These are phyloP conservation scores for Corydoras sp. DNA, from an alignment of 2,113 vertebrate species.

Conservation along the genomic window DNA sequence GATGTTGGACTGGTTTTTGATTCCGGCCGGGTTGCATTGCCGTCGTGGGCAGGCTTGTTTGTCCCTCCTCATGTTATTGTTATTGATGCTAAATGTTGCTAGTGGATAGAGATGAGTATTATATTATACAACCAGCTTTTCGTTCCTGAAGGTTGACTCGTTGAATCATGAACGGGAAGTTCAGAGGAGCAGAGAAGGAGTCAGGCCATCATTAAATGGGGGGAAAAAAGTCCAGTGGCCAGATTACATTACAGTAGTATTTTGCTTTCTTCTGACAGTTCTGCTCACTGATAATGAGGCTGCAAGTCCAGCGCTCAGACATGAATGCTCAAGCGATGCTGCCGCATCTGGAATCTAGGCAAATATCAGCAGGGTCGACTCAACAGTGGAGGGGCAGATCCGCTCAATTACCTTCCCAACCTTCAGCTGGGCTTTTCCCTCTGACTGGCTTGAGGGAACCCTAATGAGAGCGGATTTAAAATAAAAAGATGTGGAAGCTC, in stretches of 20 bases:
- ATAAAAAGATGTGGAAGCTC: slow-evolving; percentile 66
- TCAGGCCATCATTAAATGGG: slow-evolving; percentile 63
- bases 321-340: slow-evolving; percentile 67
- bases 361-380: slow-evolving; percentile 54
- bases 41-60: slow-evolving; percentile 34
- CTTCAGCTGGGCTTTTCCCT: slow-evolving; percentile 63
- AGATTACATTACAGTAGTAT: slow-evolving; percentile 66
- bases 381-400: slow-evolving; percentile 56
- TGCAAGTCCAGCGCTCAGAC: slow-evolving; percentile 48
- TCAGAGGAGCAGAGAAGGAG: slow-evolving; percentile 51
- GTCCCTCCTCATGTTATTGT: slow-evolving; percentile 18
- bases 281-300: slow-evolving; percentile 55
- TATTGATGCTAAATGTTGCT: slow-evolving; percentile 35
- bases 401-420: slow-evolving; percentile 69
- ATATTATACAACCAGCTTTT: slow-evolving; percentile 42
- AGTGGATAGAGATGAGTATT: slow-evolving; percentile 44
- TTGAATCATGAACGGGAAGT: slow-evolving; percentile 39
- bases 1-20: slow-evolving; percentile 37
- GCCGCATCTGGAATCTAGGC: slow-evolving; percentile 60
- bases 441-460: slow-evolving; percentile 67
- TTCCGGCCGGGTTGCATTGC: slow-evolving; percentile 15
- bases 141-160: slow-evolving; percentile 16
- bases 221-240: slow-evolving; percentile 66
- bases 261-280: slow-evolving; percentile 63
- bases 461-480: slow-evolving; percentile 70